phyloP scores from a whole-genome alignment of 1,140 invertebrate species.

The Paraescarpia echinospica region DNA sequence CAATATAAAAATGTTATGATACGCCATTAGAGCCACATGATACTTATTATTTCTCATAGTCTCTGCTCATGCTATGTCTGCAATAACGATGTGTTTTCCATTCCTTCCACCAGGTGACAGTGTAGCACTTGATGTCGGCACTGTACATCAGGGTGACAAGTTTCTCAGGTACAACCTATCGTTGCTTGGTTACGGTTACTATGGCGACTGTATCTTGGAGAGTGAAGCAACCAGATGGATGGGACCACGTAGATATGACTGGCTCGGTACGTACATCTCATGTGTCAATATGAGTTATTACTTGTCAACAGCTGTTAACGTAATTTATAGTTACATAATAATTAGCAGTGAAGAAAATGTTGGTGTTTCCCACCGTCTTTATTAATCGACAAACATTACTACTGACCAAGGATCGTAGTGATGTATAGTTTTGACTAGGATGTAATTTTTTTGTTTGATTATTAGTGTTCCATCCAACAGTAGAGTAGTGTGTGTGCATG shows the following conservation, averaged over 20 bases:
- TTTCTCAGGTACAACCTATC: constrained; percentile 77
- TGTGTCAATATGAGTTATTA: background rate
- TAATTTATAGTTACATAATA: no score
- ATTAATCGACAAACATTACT: no score
- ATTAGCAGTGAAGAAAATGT: no score
- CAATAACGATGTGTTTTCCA: background rate
- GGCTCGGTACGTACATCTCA: constrained; percentile 64
- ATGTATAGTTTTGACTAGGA: background rate
- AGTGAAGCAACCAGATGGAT: constrained; percentile 86
- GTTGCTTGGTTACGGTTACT: constrained; percentile 83
- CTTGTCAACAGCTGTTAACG: no score
- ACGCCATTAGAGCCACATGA: background rate
- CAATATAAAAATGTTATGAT: background rate
- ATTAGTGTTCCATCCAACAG: background rate
- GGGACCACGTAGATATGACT: constrained; percentile 85
- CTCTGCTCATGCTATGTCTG: background rate
- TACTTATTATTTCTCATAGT: background rate
- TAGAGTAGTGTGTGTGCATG: no score
- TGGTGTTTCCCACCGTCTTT: no score
- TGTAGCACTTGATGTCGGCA: constrained; percentile 76
- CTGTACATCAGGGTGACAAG: constrained; percentile 69
- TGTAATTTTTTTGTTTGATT: background rate
- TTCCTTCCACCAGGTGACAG: constrained; percentile 62
- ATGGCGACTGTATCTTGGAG: constrained; percentile 81
- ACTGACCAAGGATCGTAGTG: no score